Evolutionary conservation across 2,113 vertebrate genomes (phyloP).

Genomic region (Camelus bactrianus): DNA sequence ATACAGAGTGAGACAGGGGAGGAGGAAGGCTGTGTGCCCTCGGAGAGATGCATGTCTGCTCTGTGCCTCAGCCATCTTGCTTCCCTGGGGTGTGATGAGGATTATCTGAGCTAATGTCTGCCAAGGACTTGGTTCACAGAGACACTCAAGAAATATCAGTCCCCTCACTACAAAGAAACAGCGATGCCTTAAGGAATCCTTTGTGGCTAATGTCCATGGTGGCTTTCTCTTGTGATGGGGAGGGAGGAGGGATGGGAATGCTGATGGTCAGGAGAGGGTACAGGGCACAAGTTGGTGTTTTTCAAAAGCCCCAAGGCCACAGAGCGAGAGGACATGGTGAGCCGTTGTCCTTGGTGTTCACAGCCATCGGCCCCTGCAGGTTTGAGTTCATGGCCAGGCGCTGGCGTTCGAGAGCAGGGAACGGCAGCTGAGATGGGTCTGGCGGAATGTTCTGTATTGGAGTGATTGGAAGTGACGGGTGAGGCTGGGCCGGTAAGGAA

Average conservation of each 20-base stretch:
- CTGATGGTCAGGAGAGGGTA: background rate
- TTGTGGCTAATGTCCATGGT: background rate
- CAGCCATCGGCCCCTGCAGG: background rate
- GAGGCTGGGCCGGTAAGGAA: constrained; percentile 53
- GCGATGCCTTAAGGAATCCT: background rate
- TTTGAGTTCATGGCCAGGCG: background rate
- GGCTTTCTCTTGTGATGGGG: constrained; percentile 51
- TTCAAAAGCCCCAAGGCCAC: constrained; percentile 60
- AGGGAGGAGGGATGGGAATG: constrained; percentile 52
- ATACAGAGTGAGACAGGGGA: background rate
- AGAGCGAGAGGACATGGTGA: background rate
- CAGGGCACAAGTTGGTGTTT: constrained; percentile 55
- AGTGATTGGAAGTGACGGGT: constrained; percentile 76
- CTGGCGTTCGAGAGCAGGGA: background rate
- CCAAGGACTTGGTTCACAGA: background rate
- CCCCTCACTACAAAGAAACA: background rate
- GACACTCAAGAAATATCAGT: background rate
- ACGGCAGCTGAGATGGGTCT: background rate
- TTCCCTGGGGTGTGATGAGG: background rate
- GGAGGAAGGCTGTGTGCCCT: background rate
- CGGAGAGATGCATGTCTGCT: background rate
- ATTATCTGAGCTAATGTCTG: background rate
- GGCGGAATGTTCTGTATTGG: constrained; percentile 59
- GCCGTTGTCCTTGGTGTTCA: constrained; percentile 60
- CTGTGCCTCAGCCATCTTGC: background rate